Evolutionary conservation across 2,797 vertebrate genomes (phyloP).

Genomic region (Pseudopleuronectes americanus): DNA sequence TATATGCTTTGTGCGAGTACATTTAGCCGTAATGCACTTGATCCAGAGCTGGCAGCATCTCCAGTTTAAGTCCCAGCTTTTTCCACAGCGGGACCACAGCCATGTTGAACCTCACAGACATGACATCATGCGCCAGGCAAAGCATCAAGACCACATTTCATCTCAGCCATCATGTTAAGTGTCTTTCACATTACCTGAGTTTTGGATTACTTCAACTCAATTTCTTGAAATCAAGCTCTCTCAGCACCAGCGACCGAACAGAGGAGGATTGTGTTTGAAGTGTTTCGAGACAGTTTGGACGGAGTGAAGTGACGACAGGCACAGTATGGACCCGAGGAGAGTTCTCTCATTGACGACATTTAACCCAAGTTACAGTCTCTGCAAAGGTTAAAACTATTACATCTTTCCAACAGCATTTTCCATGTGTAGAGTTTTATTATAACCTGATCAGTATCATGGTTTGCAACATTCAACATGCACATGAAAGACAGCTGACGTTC

Average conservation of each 20-base stretch:
- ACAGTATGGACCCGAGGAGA: not conserved
- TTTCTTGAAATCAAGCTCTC: constrained; percentile 18
- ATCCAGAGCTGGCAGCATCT: constrained; percentile 42
- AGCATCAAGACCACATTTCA: constrained; percentile 37
- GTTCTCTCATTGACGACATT: constrained; percentile 22
- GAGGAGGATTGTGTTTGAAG: constrained; percentile 24
- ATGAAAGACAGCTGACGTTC: constrained; percentile 3
- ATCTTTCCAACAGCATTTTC: constrained; percentile 32
- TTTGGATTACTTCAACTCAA: constrained; percentile 28
- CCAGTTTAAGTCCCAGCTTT: constrained; percentile 30
- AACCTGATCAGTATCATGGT: constrained; percentile 34
- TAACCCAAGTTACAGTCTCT: constrained; percentile 18
- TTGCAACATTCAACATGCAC: constrained; percentile 18
- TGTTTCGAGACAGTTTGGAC: constrained; percentile 18
- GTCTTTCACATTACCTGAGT: constrained; percentile 42
- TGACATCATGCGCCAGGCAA: constrained; percentile 62
- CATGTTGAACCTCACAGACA: constrained; percentile 47
- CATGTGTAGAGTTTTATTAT: constrained; percentile 33
- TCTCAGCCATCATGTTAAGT: constrained; percentile 33
- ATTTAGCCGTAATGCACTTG: constrained; percentile 32
- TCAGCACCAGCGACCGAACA: constrained; percentile 13
- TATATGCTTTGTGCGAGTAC: constrained; percentile 24
- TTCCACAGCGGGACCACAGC: constrained; percentile 35
- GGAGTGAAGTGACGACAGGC: constrained; percentile 14
- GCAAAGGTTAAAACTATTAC: constrained; percentile 24